A percentile compares a stretch with the other conserved stretches of the same genome.
Conservation (phyloP, 2,888 invertebrate species). For the Tetropium fuscum region DNA sequence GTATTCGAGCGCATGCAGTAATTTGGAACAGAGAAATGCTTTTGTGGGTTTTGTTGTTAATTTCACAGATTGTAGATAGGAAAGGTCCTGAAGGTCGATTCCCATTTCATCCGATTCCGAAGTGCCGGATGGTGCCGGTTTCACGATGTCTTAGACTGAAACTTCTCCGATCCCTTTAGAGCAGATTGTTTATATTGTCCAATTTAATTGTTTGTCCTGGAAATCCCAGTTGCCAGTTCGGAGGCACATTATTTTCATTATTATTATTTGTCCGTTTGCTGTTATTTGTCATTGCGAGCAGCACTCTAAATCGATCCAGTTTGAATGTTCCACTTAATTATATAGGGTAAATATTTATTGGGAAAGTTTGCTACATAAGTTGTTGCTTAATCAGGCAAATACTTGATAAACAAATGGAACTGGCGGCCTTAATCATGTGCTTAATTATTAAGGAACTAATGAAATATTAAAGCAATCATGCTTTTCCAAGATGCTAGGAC, state of each 20-base stretch:
- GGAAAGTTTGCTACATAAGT: conserved; percentile 11
- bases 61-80: conserved; percentile 28
- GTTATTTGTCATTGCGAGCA: background rate
- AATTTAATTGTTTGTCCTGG: conserved; percentile 7
- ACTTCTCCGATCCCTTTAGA: conserved; percentile 11
- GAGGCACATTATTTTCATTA: conserved; percentile 6
- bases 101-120: conserved; percentile 20
- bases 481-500: conserved; percentile 18
- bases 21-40: conserved; percentile 17
- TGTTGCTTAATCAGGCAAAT: conserved; percentile 13
- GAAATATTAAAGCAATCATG: conserved; percentile 43
- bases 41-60: conserved; percentile 27
- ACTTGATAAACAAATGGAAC: conserved; percentile 24
- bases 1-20: conserved; percentile 21
- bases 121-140: conserved; percentile 21
- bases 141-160: conserved; percentile 13
- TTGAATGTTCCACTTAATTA: conserved; percentile 16
- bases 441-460: conserved; percentile 41
- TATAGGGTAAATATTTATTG: background rate
- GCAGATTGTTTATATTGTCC: conserved; percentile 16
- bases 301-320: conserved; percentile 2
- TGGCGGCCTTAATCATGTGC: conserved; percentile 40
- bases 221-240: conserved; percentile 3
- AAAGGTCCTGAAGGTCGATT: conserved; percentile 22
- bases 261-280: background rate